Evolutionary conservation across 2,797 vertebrate species (phyloP).

Genomic region (Acanthis flammea): DNA sequence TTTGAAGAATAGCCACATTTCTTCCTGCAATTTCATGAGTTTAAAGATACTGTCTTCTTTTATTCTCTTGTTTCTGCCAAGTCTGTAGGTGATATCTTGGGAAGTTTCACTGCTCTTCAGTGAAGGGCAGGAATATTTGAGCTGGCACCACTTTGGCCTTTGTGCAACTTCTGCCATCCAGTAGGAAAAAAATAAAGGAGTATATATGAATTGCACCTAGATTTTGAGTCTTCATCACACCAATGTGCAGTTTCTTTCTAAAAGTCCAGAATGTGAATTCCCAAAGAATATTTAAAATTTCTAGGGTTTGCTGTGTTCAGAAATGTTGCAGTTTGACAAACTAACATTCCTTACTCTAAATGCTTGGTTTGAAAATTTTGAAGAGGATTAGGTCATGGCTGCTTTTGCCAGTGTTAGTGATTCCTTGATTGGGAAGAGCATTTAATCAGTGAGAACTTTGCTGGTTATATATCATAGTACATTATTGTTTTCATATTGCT

Average conservation of each 20-base stretch:
- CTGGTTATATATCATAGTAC: neutral
- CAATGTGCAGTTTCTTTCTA: neutral
- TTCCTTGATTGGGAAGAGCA: neutral
- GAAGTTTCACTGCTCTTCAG: neutral
- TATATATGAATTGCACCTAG: neutral
- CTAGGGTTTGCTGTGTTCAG: neutral
- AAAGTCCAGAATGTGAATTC: neutral
- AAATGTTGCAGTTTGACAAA: neutral
- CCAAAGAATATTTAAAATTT: neutral
- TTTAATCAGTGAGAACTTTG: neutral
- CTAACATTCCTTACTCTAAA: neutral
- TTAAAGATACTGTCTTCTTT: neutral
- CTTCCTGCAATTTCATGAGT: neutral
- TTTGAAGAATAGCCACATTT: neutral
- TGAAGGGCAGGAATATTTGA: neutral
- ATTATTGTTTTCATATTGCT: neutral
- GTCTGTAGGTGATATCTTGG: neutral
- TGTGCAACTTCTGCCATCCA: neutral
- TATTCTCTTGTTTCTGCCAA: neutral
- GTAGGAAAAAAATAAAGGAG: neutral
- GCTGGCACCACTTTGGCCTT: neutral
- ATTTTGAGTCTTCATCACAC: neutral
- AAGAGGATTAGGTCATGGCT: neutral
- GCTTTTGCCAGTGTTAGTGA: neutral
- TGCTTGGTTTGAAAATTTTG: neutral